Conservation (phyloP, 2,113 vertebrate genomes). For the Carettochelys insculpta region DNA sequence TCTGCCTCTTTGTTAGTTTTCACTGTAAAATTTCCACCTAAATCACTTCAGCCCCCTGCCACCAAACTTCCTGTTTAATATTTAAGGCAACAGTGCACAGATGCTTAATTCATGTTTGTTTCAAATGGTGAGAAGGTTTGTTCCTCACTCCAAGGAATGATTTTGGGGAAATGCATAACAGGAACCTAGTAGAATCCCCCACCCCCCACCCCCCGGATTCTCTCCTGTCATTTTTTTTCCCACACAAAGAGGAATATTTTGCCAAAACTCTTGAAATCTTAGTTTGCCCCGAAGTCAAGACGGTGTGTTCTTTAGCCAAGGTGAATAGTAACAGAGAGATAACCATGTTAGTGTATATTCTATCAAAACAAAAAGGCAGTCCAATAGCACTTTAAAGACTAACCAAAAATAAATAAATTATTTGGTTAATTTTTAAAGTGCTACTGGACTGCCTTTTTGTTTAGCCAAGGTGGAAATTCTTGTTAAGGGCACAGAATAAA, state of each 20-base stretch:
- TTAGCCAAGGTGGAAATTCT: fast-evolving
- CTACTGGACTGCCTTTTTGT: too few species aligned
- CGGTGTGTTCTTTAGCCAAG: not conserved
- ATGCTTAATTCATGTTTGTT: not conserved
- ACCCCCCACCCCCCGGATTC: not conserved
- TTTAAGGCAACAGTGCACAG: not conserved
- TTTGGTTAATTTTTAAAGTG: too few species aligned
- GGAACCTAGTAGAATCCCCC: not conserved
- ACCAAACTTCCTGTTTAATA: not conserved
- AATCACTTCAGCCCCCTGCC: not conserved
- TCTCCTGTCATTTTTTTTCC: not conserved
- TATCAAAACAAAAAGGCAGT: too few species aligned
- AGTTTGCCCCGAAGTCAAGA: not conserved
- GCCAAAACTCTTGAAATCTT: not conserved
- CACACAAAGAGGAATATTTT: not conserved
- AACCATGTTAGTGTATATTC: too few species aligned
- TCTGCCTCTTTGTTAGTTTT: too few species aligned
- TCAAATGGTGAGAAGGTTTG: fast-evolving
- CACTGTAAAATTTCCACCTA: not conserved
- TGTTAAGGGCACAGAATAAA: not conserved
- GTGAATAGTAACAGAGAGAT: too few species aligned
- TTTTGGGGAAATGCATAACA: not conserved
- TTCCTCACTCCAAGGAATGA: not conserved
- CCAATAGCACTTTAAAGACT: too few species aligned
- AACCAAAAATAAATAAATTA: too few species aligned